phyloP scores from a whole-genome alignment of 2,797 vertebrate species.

The Novumbra hubbsi region DNA sequence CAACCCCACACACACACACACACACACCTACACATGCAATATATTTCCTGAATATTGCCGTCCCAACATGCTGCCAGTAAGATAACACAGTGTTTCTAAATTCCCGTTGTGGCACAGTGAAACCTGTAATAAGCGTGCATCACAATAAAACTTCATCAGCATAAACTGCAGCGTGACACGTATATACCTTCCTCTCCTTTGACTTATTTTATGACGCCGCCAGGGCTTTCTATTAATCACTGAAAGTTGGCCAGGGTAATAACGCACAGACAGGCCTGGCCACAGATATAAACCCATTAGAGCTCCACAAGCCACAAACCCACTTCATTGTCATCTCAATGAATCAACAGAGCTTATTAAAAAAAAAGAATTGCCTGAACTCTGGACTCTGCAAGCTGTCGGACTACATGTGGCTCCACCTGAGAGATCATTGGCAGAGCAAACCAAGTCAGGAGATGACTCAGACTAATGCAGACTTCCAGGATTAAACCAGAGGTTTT shows the following conservation, averaged over 20 bases:
- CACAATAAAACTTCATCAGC: conserved; percentile 23
- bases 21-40: not conserved
- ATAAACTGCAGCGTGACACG: not conserved
- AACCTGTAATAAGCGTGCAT: conserved; percentile 26
- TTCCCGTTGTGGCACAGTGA: conserved; percentile 21
- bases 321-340: conserved; percentile 48
- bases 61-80: conserved; percentile 9
- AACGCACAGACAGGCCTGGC: conserved; percentile 33
- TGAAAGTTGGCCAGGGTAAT: conserved; percentile 37
- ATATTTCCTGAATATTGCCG: too few species aligned
- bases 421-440: not conserved
- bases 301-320: conserved; percentile 35
- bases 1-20: conserved; percentile 11
- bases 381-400: conserved; percentile 18
- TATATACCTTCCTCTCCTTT: conserved; percentile 20
- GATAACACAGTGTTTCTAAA: conserved; percentile 25
- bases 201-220: conserved; percentile 41
- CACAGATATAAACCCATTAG: conserved; percentile 40
- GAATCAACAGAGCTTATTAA: conserved; percentile 39
- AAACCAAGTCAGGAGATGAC: not conserved
- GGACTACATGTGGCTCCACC: not conserved
- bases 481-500: not conserved
- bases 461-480: not conserved
- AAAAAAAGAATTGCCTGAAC: conserved; percentile 22
- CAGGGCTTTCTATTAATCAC: conserved; percentile 46